Evolutionary conservation across 2,113 vertebrate species (phyloP).

Genomic region (Scalopus aquaticus): DNA sequence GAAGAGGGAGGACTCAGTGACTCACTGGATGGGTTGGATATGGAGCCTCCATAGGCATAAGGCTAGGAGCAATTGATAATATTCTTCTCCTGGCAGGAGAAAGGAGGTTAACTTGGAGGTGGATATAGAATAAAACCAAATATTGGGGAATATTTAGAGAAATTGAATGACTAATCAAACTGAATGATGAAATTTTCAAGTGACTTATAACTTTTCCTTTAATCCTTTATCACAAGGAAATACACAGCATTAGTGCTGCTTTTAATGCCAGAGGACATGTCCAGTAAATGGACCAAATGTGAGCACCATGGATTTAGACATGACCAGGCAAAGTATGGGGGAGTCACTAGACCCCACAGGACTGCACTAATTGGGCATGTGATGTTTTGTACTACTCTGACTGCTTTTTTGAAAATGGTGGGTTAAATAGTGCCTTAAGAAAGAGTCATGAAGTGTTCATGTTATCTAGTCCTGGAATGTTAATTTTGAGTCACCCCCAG

Average conservation of each 20-base stretch:
- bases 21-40: not conserved
- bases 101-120: constrained; percentile 41
- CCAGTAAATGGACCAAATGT: constrained; percentile 54
- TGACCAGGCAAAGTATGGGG: not conserved
- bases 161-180: constrained; percentile 58
- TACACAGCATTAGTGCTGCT: constrained; percentile 39
- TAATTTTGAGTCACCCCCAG: constrained; percentile 44
- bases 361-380: constrained; percentile 47
- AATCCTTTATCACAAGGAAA: constrained; percentile 60
- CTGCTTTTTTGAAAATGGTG: constrained; percentile 64
- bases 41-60: not conserved
- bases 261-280: constrained; percentile 50
- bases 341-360: constrained; percentile 27
- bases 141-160: not conserved
- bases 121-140: constrained; percentile 65
- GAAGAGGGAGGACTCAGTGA: not conserved
- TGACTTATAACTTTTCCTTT: constrained; percentile 65
- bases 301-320: constrained; percentile 50
- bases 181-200: constrained; percentile 76
- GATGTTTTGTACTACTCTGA: constrained; percentile 41
- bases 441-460: constrained; percentile 42
- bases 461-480: constrained; percentile 25
- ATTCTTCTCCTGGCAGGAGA: constrained; percentile 47
- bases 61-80: not conserved
- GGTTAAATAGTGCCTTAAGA: constrained; percentile 57